Evolutionary conservation across 2,888 invertebrate genomes (phyloP).

Genomic region (Sarcophaga caerulescens): DNA sequence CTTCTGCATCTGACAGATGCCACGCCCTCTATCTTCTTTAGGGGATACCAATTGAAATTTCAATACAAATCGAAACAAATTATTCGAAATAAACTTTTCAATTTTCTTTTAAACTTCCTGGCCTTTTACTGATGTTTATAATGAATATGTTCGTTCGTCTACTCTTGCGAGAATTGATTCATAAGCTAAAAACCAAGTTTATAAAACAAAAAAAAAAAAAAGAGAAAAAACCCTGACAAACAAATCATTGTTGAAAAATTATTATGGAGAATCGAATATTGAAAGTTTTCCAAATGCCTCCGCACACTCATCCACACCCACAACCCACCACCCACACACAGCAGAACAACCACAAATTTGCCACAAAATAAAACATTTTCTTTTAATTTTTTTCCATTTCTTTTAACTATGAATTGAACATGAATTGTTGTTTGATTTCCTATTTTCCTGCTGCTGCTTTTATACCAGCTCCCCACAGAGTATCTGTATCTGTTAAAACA

Average conservation of each 20-base stretch:
- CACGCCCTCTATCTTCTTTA: no score
- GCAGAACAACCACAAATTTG: not conserved
- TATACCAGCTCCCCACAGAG: not conserved
- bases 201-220: not conserved
- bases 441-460: not conserved
- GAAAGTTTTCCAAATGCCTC: not conserved
- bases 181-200: not conserved
- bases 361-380: conserved; percentile 14
- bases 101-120: no score
- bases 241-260: not conserved
- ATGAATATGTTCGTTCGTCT: no score
- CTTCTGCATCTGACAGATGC: no score
- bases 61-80: no score
- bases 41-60: no score
- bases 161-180: no score
- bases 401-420: not conserved
- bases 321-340: not conserved
- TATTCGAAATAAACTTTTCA: no score
- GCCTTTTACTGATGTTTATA: no score
- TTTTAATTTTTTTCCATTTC: not conserved
- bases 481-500: not conserved
- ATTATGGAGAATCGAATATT: not conserved
- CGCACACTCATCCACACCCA: no score
- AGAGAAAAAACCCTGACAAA: not conserved
- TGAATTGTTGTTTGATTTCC: not conserved